Base-by-base conservation (phyloP, 2,113 vertebrate species). In the Psettodes erumei region DNA sequence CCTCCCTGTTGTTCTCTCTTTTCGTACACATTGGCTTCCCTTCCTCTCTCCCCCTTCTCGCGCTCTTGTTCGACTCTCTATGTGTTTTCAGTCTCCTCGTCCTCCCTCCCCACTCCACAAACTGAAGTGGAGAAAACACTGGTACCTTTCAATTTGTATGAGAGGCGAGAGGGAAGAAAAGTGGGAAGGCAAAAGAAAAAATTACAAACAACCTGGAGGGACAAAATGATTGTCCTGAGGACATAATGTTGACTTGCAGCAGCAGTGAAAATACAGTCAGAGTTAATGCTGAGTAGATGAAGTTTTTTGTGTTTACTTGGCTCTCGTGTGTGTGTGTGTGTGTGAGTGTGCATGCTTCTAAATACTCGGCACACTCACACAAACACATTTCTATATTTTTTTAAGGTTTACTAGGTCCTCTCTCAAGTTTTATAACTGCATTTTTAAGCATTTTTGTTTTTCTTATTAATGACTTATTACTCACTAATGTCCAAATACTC, bases 251-350 rank as follows among this genome's bases (percentile, higher is more conserved):
- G 62, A 50, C 48, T 56, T 37, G 56, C 8, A 50, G 61, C 54
- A 55, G 61, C 32, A 0, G 37, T 13, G 23, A 48, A 53, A 47
- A 72, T 42, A 40, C 30, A 7, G 23, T 62, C 38, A 47, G 58
- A 71, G 16, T n/a, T 55, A 30, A 66, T 32, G 28, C 45, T 25
- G 47, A 60, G 59, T 54, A 62, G 54, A 55, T 71, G 43, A 83
- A 54, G 33, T 38, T 43, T 56, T 56, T 13, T 48, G 45, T 60
- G 21, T 43, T 73, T 64, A 45, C 28, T 55, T 3, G 1, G 19
- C 47, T 43, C 48, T 73, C 0, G 43, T 9, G 0, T 48, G 21
- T 48, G 32, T 35, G 13, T n/a, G 48, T 12, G 8, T 25, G 21
- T 23, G 1, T 50, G 10, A 5, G 37, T 0, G 35, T 35, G 35